phyloP scores from a whole-genome alignment of 2,888 invertebrate species.

The Druceiella hillmani region DNA sequence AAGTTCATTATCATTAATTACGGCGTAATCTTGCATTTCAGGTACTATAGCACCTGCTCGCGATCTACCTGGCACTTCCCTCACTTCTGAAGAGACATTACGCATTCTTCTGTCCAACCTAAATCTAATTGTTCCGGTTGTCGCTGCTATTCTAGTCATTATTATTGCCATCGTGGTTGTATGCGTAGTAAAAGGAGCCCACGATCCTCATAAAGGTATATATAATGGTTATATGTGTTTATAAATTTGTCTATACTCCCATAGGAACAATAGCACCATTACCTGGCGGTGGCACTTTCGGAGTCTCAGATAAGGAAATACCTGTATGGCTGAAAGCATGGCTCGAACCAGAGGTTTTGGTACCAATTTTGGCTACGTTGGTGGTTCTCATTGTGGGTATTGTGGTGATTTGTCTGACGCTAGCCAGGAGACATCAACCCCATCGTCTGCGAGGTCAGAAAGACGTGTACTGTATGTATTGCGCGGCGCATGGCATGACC shows the following conservation, averaged over 20 bases:
- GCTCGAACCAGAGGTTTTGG: slow-evolving; percentile 86
- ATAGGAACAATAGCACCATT: slow-evolving; percentile 80
- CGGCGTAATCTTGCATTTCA: slow-evolving; percentile 61
- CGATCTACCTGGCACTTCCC: slow-evolving; percentile 63
- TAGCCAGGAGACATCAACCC: slow-evolving; percentile 79
- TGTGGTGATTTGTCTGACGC: slow-evolving; percentile 84
- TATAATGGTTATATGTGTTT: slow-evolving; percentile 31
- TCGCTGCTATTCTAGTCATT: slow-evolving; percentile 87
- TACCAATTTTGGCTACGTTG: slow-evolving; percentile 84
- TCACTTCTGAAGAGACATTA: slow-evolving; percentile 76
- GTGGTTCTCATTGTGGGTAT: slow-evolving; percentile 88
- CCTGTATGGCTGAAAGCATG: slow-evolving; percentile 78
- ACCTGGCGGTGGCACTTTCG: slow-evolving; percentile 54
- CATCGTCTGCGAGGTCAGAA: slow-evolving; percentile 76
- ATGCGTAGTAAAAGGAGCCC: slow-evolving; percentile 83
- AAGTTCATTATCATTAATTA: too few relatives aligned
- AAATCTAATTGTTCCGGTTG: slow-evolving; percentile 90
- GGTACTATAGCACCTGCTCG: slow-evolving; percentile 91
- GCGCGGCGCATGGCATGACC: slow-evolving; percentile 37
- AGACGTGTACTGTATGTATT: slow-evolving; percentile 70
- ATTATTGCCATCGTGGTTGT: slow-evolving; percentile 91
- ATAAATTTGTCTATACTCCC: slow-evolving; percentile 30
- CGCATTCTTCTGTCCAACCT: slow-evolving; percentile 85
- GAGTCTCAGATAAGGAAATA: slow-evolving; percentile 45
- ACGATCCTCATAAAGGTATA: slow-evolving; percentile 80